phyloP scores from a whole-genome alignment of 2,113 vertebrate species.

The Excalfactoria chinensis region DNA sequence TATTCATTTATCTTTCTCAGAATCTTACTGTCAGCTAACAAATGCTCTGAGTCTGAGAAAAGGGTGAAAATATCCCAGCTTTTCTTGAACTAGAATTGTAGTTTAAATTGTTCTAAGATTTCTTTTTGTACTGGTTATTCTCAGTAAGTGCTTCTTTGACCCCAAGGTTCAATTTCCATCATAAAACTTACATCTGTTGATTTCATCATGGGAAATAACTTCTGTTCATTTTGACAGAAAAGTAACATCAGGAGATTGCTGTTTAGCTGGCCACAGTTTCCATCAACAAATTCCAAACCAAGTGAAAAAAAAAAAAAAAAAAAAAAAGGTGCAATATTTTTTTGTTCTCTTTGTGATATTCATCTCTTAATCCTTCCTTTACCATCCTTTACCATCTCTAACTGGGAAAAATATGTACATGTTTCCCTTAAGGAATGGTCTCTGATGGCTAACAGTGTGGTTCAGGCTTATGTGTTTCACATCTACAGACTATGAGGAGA shows the following conservation, averaged over 20 bases:
- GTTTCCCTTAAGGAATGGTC: not conserved
- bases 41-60: not conserved
- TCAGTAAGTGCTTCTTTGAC: not conserved
- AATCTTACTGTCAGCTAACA: not conserved
- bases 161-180: not conserved
- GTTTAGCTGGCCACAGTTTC: not conserved
- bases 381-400: not conserved
- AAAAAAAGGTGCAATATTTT: not conserved
- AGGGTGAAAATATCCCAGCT: not conserved
- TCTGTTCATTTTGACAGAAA: not conserved
- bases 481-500: not conserved
- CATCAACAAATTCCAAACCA: conserved; percentile 25
- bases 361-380: conserved; percentile 2
- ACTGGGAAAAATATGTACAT: not conserved
- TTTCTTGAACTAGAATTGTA: not conserved
- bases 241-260: not conserved
- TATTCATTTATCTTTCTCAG: not conserved
- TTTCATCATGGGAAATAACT: conserved; percentile 1
- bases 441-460: not conserved
- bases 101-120: not conserved
- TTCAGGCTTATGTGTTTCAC: not conserved
- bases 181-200: not conserved
- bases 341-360: not conserved
- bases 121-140: not conserved
- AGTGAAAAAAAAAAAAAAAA: not conserved